Evolutionary conservation across 2,888 invertebrate species (phyloP), one percentile per base, ranked within the genome.

Genomic region (Perdita meconis): DNA sequence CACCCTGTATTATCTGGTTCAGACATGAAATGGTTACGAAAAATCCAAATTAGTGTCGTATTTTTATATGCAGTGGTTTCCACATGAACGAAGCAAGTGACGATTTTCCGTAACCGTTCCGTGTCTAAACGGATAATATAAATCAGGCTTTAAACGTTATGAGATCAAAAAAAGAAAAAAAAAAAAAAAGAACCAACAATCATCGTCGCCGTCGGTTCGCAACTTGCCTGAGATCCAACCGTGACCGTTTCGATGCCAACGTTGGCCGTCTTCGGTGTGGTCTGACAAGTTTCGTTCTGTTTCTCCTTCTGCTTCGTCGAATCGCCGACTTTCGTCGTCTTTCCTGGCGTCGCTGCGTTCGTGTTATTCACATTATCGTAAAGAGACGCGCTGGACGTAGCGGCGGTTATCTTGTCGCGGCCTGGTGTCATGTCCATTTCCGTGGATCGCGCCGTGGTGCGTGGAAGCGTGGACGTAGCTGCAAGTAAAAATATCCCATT

Each of bases 381-480:
- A 57, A 98, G 95, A 65, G 97, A 97, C 44, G 97, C 97, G 86
- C 97, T 97, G 80, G 97, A 97, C n/a, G 97, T 96, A 63, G 97
- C 97, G 34, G 96, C 95, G 59, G 96, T 95, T 72, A 97, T 96
- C 92, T 96, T 97, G 82, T 96, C 96, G 55, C 92, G 87, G 73
- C 86, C 89, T 42, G 91, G 89, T 53, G 94, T 93, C 57, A 93
- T 94, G 69, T 96, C 96, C 56, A 95, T 94, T 91, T 96, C 96
- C 51, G 95, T 95, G 36, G 95, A 95, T 81, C 96, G 95, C 78
- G 95, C 95, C 87, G 89, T 89, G 19, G 96, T 95, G 88, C 97
- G 95, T 67, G 97, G 97, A 88, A 97, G 94, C 81, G 97, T 97
- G 57, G 97, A 97, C 69, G 97, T 96, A 90, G 96, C 97, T 81